These are phyloP conservation scores for Tenodera sinensis DNA, from an alignment of 2,888 invertebrate species.

Conservation along the genomic window DNA sequence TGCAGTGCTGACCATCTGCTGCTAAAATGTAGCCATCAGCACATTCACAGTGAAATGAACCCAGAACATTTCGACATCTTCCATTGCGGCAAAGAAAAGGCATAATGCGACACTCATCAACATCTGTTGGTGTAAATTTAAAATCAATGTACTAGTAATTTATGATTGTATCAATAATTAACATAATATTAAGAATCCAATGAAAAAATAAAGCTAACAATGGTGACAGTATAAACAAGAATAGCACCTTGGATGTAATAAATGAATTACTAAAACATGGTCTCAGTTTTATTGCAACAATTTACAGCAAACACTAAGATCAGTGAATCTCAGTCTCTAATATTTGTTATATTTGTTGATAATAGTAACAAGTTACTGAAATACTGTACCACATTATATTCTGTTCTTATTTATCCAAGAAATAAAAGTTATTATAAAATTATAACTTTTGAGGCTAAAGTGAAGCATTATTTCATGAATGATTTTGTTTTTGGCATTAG, in stretches of 20 bases:
- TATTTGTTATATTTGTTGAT: too few species aligned
- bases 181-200: too few species aligned
- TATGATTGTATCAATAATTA: neutral
- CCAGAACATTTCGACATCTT: conserved; percentile 73
- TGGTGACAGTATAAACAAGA: too few species aligned
- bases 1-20: conserved; percentile 71
- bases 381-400: too few species aligned
- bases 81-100: conserved; percentile 84
- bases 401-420: neutral
- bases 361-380: conserved; percentile 4
- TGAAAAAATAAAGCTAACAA: too few species aligned
- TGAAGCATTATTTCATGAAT: too few species aligned
- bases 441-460: neutral
- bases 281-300: too few species aligned
- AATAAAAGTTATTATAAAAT: neutral
- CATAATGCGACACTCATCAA: conserved; percentile 81
- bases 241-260: too few species aligned
- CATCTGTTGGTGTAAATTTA: conserved; percentile 48
- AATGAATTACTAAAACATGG: too few species aligned
- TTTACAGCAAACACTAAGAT: too few species aligned
- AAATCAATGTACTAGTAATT: conserved; percentile 9
- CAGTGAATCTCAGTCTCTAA: too few species aligned
- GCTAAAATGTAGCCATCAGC: conserved; percentile 72
- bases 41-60: conserved; percentile 79
- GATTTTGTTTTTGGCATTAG: too few species aligned